These are phyloP conservation scores for Ophion ventricosus DNA, from an alignment of 2,888 invertebrate genomes.

Conservation along the genomic window DNA sequence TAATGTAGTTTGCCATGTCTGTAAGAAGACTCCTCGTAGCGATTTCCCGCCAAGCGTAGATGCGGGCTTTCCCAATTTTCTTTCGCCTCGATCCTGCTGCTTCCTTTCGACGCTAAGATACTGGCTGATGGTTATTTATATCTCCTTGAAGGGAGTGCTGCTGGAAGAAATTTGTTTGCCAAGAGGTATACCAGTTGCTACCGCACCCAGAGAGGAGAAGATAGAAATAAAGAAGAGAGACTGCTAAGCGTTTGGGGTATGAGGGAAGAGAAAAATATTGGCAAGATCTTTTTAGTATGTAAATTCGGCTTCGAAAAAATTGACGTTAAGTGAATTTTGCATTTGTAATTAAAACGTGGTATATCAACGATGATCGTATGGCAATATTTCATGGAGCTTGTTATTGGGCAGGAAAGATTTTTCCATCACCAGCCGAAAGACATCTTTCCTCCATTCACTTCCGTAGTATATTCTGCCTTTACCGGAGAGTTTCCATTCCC, in stretches of 20 bases:
- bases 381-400: not conserved
- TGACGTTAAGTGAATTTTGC: not conserved
- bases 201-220: not conserved
- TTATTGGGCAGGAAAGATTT: not conserved
- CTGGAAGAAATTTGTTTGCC: constrained; percentile 61
- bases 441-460: not conserved
- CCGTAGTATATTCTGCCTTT: not conserved
- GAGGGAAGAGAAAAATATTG: constrained; percentile 2
- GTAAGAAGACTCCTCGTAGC: constrained; percentile 55
- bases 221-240: constrained; percentile 9
- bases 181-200: constrained; percentile 52
- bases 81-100: constrained; percentile 36
- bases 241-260: not conserved
- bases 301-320: not conserved
- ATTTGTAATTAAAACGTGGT: not conserved
- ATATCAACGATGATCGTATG: not conserved
- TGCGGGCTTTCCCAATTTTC: constrained; percentile 57
- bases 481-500: constrained; percentile 22
- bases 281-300: constrained; percentile 4
- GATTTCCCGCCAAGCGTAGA: constrained; percentile 47
- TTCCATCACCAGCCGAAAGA: not conserved
- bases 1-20: constrained; percentile 63
- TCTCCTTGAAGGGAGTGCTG: constrained; percentile 46
- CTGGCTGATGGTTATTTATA: constrained; percentile 60
- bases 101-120: constrained; percentile 58